phyloP scores from a whole-genome alignment of 1,140 invertebrate genomes.

The Drosophila rufa region DNA sequence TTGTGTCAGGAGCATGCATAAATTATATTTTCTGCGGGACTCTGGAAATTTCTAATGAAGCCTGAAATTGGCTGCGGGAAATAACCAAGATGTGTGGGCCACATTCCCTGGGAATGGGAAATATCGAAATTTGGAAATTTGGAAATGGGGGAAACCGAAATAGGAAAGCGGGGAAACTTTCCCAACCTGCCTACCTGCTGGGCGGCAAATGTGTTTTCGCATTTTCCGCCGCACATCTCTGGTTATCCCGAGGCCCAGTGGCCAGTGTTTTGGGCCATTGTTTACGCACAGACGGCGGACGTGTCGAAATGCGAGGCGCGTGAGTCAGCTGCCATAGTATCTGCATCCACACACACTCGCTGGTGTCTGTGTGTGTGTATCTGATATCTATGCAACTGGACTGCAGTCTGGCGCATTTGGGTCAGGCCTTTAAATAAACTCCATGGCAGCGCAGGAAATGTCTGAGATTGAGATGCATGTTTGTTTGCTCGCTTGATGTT shows the following conservation, averaged over 20 bases:
- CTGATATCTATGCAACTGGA: constrained; percentile 31
- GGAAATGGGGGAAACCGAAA: constrained; percentile 11
- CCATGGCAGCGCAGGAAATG: constrained; percentile 53
- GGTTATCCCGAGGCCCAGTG: constrained; percentile 11
- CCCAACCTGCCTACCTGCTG: constrained; percentile 46
- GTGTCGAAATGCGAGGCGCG: constrained; percentile 50
- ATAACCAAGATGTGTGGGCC: constrained; percentile 47
- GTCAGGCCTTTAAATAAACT: constrained; percentile 73
- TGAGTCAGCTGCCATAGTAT: constrained; percentile 47
- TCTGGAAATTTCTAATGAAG: constrained; percentile 65
- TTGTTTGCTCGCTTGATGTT: constrained; percentile 53
- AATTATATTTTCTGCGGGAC: constrained; percentile 64
- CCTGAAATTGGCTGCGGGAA: constrained; percentile 48
- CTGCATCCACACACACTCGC: constrained; percentile 22
- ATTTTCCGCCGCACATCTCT: constrained; percentile 34
- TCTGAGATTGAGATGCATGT: constrained; percentile 34
- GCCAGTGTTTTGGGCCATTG: constrained; percentile 46
- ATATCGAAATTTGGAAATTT: constrained; percentile 9
- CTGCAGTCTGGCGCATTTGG: constrained; percentile 60
- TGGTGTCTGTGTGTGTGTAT: constrained; percentile 15
- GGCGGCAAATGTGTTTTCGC: constrained; percentile 49
- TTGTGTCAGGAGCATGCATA: constrained; percentile 77
- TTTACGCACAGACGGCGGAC: constrained; percentile 51
- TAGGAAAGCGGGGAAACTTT: constrained; percentile 22
- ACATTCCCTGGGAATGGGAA: constrained; percentile 20